Base-by-base conservation (phyloP, 2,113 vertebrate species). In the Atherinomorus stipes region DNA sequence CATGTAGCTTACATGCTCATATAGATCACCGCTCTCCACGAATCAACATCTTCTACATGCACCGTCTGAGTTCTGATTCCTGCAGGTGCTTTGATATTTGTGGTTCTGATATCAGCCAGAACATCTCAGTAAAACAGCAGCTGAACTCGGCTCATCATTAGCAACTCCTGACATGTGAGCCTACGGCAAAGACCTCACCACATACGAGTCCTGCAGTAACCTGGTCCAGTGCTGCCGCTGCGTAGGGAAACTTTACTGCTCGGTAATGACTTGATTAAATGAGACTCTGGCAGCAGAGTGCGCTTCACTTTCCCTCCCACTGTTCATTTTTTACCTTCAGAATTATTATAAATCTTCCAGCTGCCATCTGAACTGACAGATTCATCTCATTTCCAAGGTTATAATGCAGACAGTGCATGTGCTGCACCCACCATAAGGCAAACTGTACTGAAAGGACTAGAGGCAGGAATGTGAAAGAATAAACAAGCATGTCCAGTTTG, bases 61-160 rank as follows among this genome's bases (percentile, higher is more conserved):
- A 13, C n/a, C 28, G 52, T 66, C 37, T 21, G 10, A 11, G 28
- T 26, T 70, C 38, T 28, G 9, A 11, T 59, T 59, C 0, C 19
- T 59, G 3, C 23, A 59, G 22, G 44, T 44, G n/a, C 23, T 23
- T 22, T 42, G n/a, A 51, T 66, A 34, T 28, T 3, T 51, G 11
- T 59, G 26, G 37, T 49, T 34, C 11, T 4, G 23, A 13, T n/a
- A 11, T 19, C 12, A 52, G 68, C 31, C 31, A 11, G 58, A 53
- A 34, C 53, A 38, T 57, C 31, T 64, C 21, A 44, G 37, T 42
- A n/a, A 49, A 31, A 40, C 34, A 60, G 68, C 28, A 18, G 23
- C 38, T 63, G 18, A 54, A 28, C 2, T 42, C 40, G 61, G 11
- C 26, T 23, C 21, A n/a, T 58, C 16, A 50, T 61, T 11, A 42